A percentile compares a stretch with the other conserved stretches of the same genome.
phyloP scores from a whole-genome alignment of 2,888 invertebrate species.

The Dryococelus australis region DNA sequence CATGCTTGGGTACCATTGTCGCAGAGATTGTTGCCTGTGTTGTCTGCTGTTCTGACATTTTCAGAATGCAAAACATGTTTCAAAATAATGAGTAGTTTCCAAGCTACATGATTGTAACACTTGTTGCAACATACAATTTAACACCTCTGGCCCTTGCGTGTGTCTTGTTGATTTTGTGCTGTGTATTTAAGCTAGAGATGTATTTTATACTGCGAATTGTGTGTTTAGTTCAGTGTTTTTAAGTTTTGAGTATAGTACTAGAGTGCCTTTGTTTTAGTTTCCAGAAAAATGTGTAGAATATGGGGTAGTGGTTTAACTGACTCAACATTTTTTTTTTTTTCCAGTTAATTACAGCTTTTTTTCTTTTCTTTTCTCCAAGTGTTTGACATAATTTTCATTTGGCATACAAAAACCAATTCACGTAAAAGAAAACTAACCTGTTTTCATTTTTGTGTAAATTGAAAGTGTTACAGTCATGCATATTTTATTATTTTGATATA shows the following conservation, averaged over 20 bases:
- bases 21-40: not conserved
- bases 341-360: not conserved
- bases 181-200: not conserved
- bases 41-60: not conserved
- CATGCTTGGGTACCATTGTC: not conserved
- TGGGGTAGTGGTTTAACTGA: not conserved
- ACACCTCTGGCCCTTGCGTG: not conserved
- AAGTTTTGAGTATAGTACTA: not conserved
- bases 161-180: not conserved
- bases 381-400: not conserved
- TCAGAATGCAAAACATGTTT: not conserved
- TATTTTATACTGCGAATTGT: not conserved
- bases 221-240: not conserved
- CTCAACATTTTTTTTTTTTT: not conserved
- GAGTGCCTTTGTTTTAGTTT: not conserved
- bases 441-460: not conserved
- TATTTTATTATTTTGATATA: not conserved
- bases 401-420: too few species aligned
- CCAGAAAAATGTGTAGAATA: not conserved
- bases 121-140: not conserved
- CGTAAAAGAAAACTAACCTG: too few species aligned
- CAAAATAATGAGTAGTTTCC: not conserved
- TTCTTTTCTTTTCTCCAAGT: too few species aligned
- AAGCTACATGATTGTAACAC: not conserved
- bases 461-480: conserved; percentile 4